Percentiles rank a stretch among this genome's conserved stretches.
Evolutionary conservation across 1,140 invertebrate species (phyloP).

Genomic region (Camponotus floridanus): DNA sequence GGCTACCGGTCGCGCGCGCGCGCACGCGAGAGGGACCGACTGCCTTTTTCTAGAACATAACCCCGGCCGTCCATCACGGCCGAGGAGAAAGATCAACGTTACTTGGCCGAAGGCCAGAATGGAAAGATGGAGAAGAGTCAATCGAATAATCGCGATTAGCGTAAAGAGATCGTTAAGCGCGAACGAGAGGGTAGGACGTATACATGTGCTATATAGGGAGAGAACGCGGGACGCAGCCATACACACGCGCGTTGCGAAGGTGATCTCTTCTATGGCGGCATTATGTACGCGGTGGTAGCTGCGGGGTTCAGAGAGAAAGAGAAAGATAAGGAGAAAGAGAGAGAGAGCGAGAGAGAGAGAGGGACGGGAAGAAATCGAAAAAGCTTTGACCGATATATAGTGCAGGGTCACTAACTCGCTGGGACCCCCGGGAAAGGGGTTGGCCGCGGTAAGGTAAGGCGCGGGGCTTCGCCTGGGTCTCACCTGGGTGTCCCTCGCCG

Average conservation of each 20-base stretch:
- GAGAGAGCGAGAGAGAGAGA: constrained; percentile 30
- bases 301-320: background rate
- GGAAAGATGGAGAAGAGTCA: background rate
- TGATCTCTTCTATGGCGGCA: constrained; percentile 59
- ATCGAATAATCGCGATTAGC: background rate
- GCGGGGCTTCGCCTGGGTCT: constrained; percentile 70
- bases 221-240: constrained; percentile 23
- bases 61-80: background rate
- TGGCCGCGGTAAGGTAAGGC: background rate
- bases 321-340: background rate
- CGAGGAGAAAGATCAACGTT: background rate
- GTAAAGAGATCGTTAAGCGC: background rate
- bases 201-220: background rate
- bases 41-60: constrained; percentile 11
- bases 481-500: constrained; percentile 99
- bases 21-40: background rate
- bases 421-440: background rate
- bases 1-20: background rate
- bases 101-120: background rate
- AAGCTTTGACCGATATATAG: constrained; percentile 12
- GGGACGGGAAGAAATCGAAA: background rate
- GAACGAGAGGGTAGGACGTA: background rate
- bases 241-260: constrained; percentile 16
- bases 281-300: constrained; percentile 20
- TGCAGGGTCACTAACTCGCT: constrained; percentile 9